A percentile compares a stretch with the other conserved stretches of the same genome.
These are phyloP conservation scores for Labroides dimidiatus DNA, from an alignment of 2,797 vertebrate genomes.

Conservation along the genomic window DNA sequence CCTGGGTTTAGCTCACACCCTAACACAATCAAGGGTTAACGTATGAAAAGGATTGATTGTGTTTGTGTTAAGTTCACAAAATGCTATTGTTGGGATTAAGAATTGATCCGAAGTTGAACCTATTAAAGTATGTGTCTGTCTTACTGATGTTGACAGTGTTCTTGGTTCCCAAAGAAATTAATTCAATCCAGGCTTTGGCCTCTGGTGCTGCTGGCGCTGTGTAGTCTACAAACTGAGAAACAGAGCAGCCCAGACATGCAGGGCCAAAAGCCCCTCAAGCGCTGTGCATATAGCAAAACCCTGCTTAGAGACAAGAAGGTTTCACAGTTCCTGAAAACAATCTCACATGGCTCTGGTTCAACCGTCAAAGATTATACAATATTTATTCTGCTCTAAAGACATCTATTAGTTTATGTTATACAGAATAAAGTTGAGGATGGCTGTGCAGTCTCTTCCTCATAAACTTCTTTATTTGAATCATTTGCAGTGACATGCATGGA, in stretches of 20 bases:
- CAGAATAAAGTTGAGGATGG: slow-evolving; percentile 28
- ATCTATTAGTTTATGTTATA: slow-evolving; percentile 55
- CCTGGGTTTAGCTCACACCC: slow-evolving; percentile 50
- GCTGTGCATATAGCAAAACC: slow-evolving; percentile 63
- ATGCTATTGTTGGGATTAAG: slow-evolving; percentile 40
- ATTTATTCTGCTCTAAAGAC: slow-evolving; percentile 17
- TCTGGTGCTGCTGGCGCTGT: slow-evolving; percentile 60
- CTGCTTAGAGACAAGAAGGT: slow-evolving; percentile 44
- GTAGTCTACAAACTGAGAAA: slow-evolving; percentile 58
- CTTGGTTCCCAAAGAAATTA: slow-evolving; percentile 60
- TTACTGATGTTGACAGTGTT: slow-evolving; percentile 60
- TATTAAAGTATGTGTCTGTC: slow-evolving; percentile 34
- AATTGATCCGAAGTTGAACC: slow-evolving; percentile 39
- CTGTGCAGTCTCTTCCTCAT: slow-evolving; percentile 22
- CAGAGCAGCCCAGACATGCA: slow-evolving; percentile 78
- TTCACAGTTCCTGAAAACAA: slow-evolving; percentile 46
- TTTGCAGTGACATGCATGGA: slow-evolving; percentile 37
- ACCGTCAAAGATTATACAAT: slow-evolving; percentile 30
- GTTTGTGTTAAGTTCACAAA: slow-evolving; percentile 40
- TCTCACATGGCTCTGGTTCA: slow-evolving; percentile 53
- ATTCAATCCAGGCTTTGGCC: slow-evolving; percentile 66
- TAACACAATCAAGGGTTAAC: slow-evolving; percentile 51
- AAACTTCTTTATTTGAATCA: slow-evolving; percentile 24
- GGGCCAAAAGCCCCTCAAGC: slow-evolving; percentile 72
- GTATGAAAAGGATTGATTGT: slow-evolving; percentile 39